Percentiles rank a stretch among this genome's conserved stretches.
Evolutionary conservation across 2,113 vertebrate species (phyloP).

Genomic region (Progne subis): DNA sequence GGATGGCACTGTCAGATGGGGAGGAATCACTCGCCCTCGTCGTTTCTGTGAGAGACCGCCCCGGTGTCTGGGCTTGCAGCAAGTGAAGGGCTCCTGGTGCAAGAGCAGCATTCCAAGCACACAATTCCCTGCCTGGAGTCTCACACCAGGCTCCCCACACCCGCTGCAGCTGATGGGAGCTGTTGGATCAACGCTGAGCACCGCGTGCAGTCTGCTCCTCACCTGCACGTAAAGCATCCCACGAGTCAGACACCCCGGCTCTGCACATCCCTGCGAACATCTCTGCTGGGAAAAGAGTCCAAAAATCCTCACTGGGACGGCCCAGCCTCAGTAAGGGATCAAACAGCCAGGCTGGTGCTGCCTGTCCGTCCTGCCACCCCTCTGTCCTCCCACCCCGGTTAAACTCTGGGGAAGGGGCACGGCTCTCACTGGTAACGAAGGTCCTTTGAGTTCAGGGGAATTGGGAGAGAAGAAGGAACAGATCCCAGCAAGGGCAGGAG

Average conservation of each 20-base stretch:
- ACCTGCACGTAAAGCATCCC: rapidly evolving
- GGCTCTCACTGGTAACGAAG: not conserved
- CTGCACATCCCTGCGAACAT: not conserved
- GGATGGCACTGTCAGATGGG: not conserved
- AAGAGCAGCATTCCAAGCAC: not conserved
- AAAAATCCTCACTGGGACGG: not conserved
- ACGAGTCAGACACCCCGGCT: not conserved
- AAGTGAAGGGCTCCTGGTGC: rapidly evolving
- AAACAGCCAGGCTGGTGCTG: not conserved
- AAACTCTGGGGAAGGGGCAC: not conserved
- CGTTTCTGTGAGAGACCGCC: rapidly evolving
- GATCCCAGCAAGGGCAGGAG: not conserved
- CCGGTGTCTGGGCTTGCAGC: rapidly evolving
- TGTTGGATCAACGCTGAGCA: not conserved
- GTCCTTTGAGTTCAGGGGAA: not conserved
- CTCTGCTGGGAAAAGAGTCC: not conserved
- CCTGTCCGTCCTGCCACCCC: not conserved
- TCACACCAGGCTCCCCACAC: not conserved
- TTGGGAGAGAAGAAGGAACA: not conserved
- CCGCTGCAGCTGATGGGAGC: rapidly evolving
- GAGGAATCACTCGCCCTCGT: not conserved
- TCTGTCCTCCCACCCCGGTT: not conserved
- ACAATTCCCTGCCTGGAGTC: not conserved
- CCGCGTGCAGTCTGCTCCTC: not conserved
- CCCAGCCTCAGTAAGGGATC: not conserved